Base-by-base conservation (phyloP, 2,888 invertebrate species). In the Cephus runcator region DNA sequence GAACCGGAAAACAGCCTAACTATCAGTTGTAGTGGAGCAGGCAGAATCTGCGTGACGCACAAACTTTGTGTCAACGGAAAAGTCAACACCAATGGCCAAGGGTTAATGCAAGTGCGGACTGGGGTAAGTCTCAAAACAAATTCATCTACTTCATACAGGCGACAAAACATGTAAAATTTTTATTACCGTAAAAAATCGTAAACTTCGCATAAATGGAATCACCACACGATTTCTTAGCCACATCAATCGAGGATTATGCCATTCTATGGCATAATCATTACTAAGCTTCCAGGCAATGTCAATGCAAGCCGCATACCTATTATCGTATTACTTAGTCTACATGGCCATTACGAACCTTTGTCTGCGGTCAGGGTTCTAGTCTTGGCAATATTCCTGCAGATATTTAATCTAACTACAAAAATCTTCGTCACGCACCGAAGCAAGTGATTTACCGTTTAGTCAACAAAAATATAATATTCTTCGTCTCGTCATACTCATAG, bases 31-130 rank as follows among this genome's bases (percentile, higher is more conserved):
- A 92, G 91, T 80, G 94, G 94, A 0, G 91, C 92, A 75, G 94
- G 94, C 11, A 93, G 93, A 87, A 92, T 94, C 73, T 95, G 95
- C 88, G 95, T 95, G 0, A 91, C 92, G 1, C 94, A 93, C 81
- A 90, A 93, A 1, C 92, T 93, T 83, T 95, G 95, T 87, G 89
- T 92, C 81, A 93, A 95, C 80, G 95, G 95, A 34, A 86, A 83
- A 73, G 93, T 94, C 0, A 93, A 93, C 79, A 92, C 90, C 6
- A 92, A 93, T 79, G 93, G 93, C 12, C 92, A 92, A 69, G 92
- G 92, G 71, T 86, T 93, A 0, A 88, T 93, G 68, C 93, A 93
- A 85, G 92, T 93, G 2, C 93, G 92, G 79, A 92, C 92, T 78
- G 88, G 89, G 93, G 94, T 95, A 87, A 93, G 94, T 92, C 56